These are phyloP conservation scores for Rostratula benghalensis DNA, from an alignment of 2,113 vertebrate species.

Conservation along the genomic window DNA sequence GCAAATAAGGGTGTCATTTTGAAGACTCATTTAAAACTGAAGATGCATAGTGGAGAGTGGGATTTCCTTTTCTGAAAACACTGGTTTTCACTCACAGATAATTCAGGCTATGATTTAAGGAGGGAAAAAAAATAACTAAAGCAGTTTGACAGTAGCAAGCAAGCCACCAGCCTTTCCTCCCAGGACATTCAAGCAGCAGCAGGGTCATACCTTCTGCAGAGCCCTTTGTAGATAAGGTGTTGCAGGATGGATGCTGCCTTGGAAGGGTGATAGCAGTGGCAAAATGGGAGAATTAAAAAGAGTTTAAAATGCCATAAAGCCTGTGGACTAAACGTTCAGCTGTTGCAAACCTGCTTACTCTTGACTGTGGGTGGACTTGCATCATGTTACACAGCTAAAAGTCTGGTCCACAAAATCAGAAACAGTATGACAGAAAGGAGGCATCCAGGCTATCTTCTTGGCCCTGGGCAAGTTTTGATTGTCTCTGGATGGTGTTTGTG, in stretches of 20 bases:
- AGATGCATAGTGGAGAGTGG: not conserved
- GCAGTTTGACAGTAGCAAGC: not conserved
- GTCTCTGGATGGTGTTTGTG: not conserved
- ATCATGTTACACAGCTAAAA: not conserved
- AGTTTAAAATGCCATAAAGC: slow-evolving; percentile 3
- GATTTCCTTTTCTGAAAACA: not conserved
- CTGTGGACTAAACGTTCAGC: not conserved
- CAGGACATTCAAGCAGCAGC: not conserved
- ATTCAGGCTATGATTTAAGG: not conserved
- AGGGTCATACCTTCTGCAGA: not conserved
- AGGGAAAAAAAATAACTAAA: not conserved
- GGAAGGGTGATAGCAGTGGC: not conserved
- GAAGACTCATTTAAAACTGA: not conserved
- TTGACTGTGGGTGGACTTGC: slow-evolving; percentile 7
- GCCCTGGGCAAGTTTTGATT: not conserved
- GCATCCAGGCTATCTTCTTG: not conserved
- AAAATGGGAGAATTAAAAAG: slow-evolving; percentile 17
- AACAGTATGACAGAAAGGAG: not conserved
- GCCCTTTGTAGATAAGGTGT: slow-evolving; percentile 27
- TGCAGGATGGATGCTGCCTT: slow-evolving; percentile 1
- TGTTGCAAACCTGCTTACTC: slow-evolving; percentile 27
- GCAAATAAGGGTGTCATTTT: not conserved
- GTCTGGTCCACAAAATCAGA: not conserved
- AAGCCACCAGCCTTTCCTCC: not conserved
- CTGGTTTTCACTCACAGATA: not conserved